These are phyloP conservation scores for Brachypterus glaber DNA, from an alignment of 2,888 invertebrate genomes.

Conservation along the genomic window DNA sequence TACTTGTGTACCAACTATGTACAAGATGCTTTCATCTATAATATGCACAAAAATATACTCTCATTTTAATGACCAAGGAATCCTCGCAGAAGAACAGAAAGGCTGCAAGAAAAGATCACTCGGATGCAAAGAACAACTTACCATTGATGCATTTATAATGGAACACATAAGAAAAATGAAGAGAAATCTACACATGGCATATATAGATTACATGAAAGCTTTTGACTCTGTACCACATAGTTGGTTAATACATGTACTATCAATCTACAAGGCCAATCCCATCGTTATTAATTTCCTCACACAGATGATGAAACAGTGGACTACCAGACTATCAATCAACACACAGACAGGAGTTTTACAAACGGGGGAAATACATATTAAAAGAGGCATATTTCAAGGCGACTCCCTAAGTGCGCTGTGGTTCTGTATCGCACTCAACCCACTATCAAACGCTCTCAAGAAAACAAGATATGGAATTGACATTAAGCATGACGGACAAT, in stretches of 20 bases:
- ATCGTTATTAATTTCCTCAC: not conserved
- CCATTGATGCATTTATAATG: slow-evolving; percentile 10
- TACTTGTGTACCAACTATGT: slow-evolving; percentile 13
- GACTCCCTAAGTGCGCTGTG: slow-evolving; percentile 13
- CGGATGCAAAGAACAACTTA: too few relatives aligned
- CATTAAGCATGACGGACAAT: slow-evolving; percentile 3
- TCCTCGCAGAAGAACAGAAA: slow-evolving; percentile 13
- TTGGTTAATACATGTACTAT: slow-evolving; percentile 7
- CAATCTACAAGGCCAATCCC: slow-evolving; percentile 13
- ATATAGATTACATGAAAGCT: slow-evolving; percentile 12
- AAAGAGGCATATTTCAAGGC: slow-evolving; percentile 15
- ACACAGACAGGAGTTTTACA: not conserved
- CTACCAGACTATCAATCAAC: slow-evolving; percentile 2
- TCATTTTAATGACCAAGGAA: slow-evolving; percentile 4
- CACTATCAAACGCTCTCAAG: too few relatives aligned
- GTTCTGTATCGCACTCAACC: slow-evolving; percentile 15
- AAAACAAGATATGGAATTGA: slow-evolving; percentile 11
- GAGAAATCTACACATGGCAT: slow-evolving; percentile 3
- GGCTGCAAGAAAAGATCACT: slow-evolving; percentile 13
- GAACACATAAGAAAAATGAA: slow-evolving; percentile 6
- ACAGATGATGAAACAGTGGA: slow-evolving; percentile 4
- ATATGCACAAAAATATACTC: slow-evolving; percentile 10
- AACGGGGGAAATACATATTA: slow-evolving; percentile 10
- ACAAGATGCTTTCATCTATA: slow-evolving; percentile 13
- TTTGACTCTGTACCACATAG: slow-evolving; percentile 12